Conservation (phyloP, 2,888 invertebrate species). For the Aromia moschata region DNA sequence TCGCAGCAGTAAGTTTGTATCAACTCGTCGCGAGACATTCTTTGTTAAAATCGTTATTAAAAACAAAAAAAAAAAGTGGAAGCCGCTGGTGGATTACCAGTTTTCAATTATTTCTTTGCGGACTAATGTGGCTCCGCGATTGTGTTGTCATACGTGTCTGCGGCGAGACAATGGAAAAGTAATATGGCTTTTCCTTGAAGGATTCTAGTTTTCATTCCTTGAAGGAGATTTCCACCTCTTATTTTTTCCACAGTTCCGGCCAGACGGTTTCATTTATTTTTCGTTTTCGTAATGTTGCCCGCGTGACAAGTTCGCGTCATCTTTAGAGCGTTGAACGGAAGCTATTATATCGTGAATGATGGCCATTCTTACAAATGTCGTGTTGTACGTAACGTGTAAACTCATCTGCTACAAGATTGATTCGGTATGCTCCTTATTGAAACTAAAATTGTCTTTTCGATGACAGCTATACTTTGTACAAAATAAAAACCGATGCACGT, state of each 20-base stretch:
- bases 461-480: too few species aligned
- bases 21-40: constrained; percentile 1
- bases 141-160: constrained; percentile 19
- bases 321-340: too few species aligned
- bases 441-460: too few species aligned
- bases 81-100: constrained; percentile 1
- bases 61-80: too few species aligned
- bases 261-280: constrained; percentile 12
- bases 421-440: too few species aligned
- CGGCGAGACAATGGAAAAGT: constrained; percentile 18
- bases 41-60: constrained; percentile 20
- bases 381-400: too few species aligned
- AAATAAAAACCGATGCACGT: too few species aligned
- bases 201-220: constrained; percentile 16
- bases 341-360: neutral
- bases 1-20: constrained; percentile 11
- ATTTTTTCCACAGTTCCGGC: neutral
- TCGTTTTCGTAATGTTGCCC: neutral
- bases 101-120: constrained; percentile 25
- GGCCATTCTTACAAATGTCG: neutral
- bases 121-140: constrained; percentile 14
- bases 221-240: constrained; percentile 10
- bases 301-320: neutral
- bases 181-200: constrained; percentile 12
- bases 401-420: too few species aligned